phyloP scores from a whole-genome alignment of 92 coral and sea anemone genomes.

The Umimayanthus chanpuru region DNA sequence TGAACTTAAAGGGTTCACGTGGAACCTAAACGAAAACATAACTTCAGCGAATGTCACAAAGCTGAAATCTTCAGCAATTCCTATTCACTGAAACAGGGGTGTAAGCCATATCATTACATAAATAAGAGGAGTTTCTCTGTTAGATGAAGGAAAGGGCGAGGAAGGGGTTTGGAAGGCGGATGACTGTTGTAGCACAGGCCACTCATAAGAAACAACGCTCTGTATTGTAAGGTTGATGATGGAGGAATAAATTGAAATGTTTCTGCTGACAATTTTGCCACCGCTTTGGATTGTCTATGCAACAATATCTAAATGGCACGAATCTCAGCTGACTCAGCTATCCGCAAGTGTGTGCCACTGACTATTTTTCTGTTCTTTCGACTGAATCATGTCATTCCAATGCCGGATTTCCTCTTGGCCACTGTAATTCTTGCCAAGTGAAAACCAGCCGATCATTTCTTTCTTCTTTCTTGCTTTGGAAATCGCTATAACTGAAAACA shows the following conservation, averaged over 20 bases:
- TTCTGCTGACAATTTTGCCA: neutral
- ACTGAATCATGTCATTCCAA: constrained; percentile 99
- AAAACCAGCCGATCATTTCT: constrained; percentile 96
- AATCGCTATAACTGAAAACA: constrained; percentile 88
- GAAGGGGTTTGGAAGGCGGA: no score
- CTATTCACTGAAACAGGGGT: neutral
- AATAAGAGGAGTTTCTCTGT: no score
- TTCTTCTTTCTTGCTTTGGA: constrained; percentile 95
- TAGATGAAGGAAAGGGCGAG: no score
- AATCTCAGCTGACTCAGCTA: constrained; percentile 35
- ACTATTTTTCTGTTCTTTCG: constrained; percentile 90
- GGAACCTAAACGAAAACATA: neutral
- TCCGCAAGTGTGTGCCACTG: constrained; percentile 95
- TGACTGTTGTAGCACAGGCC: no score
- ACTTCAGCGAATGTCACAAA: neutral
- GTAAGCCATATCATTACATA: neutral
- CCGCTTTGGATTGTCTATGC: constrained; percentile 30
- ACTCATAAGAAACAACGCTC: no score
- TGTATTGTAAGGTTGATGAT: neutral
- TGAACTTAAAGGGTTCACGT: neutral
- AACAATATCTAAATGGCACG: no score
- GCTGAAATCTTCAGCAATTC: no score
- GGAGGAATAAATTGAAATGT: neutral
- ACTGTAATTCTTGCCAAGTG: constrained; percentile 94
- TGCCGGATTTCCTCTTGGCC: constrained; percentile 97